Base-by-base conservation (phyloP, 2,888 invertebrate species). In the Drosophila mulleri region DNA sequence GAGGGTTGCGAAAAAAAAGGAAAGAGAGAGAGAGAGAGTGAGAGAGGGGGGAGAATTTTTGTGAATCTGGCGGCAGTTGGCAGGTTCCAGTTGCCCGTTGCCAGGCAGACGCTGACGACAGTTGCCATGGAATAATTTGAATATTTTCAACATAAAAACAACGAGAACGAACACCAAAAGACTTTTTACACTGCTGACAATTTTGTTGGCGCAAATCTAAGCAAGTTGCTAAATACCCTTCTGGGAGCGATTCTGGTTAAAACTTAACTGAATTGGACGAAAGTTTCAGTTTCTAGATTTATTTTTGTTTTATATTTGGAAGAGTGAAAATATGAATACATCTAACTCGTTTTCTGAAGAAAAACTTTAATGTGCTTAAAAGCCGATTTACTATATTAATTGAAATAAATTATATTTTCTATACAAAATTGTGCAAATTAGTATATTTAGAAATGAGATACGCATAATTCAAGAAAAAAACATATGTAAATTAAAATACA, bases 91-190 rank as follows among this genome's bases (percentile, higher is more conserved):
- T 29, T 29, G 26, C 9, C 47, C 11, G 50, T 52, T 77, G 77
- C 67, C 74, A 74, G 41, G 75, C 61, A 62, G 65, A 44, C 50
- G 66, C 64, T 81, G 54, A 64, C 74, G 69, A 72, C 78, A 72
- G 69, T 75, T 72, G 58, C 65, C 74, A 53, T 64, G 56, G 72
- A 63, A 80, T 81, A 87, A 87, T 87, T 87, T 88, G 82, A 86
- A 87, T 89, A 87, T 89, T 86, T 88, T 78, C 70, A 62, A 75
- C 86, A 88, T 88, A 86, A 90, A 88, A 89, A 87, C 85, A 86
- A 83, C 12, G 12, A n/a, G 12, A n/a, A n/a, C 37, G 73, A 16
- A 16, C 37, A 39, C 16, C 35, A 37, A 65, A 54, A 54, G 20
- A 41, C 26, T 53, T 53, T 52, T 16, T 11, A 11, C 23, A 35